These are phyloP conservation scores for Drosophila meridionalis DNA, from an alignment of 2,888 invertebrate species.

Conservation along the genomic window DNA sequence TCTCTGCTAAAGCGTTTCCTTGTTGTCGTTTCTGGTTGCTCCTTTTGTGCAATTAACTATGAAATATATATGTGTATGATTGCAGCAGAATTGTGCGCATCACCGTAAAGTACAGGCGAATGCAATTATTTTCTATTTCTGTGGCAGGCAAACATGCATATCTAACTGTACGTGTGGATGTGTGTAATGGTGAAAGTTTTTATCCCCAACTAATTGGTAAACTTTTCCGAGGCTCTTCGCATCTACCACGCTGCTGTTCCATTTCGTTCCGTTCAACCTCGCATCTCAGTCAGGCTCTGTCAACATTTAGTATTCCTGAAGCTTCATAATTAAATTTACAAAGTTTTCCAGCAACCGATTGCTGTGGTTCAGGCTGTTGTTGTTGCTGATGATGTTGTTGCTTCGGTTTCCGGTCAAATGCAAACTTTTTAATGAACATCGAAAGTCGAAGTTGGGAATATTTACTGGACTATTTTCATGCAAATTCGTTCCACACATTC, in stretches of 20 bases:
- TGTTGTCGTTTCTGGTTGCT: neutral
- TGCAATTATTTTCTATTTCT: conserved; percentile 61
- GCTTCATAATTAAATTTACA: conserved; percentile 51
- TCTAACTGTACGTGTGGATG: neutral
- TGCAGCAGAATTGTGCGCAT: conserved; percentile 9
- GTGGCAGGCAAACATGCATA: conserved; percentile 11
- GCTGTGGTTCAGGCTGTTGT: conserved; percentile 16
- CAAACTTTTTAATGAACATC: conserved; percentile 65
- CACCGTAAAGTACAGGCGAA: conserved; percentile 34
- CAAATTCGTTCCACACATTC: conserved; percentile 20
- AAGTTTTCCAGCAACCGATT: conserved; percentile 41
- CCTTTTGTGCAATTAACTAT: conserved; percentile 53
- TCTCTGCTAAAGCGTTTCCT: conserved; percentile 16
- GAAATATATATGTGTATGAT: conserved; percentile 40
- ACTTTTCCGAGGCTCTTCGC: conserved; percentile 49
- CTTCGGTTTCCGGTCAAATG: conserved; percentile 4
- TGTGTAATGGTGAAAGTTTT: conserved; percentile 31
- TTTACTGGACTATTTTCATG: conserved; percentile 25
- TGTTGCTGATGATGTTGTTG: conserved; percentile 15
- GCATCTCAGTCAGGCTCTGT: neutral
- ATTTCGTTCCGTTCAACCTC: neutral
- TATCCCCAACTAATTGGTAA: conserved; percentile 51
- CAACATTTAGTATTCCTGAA: conserved; percentile 12
- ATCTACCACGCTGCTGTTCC: conserved; percentile 4
- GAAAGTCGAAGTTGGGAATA: conserved; percentile 15